Conservation (phyloP, 2,113 vertebrate genomes). For the Buteo buteo region DNA sequence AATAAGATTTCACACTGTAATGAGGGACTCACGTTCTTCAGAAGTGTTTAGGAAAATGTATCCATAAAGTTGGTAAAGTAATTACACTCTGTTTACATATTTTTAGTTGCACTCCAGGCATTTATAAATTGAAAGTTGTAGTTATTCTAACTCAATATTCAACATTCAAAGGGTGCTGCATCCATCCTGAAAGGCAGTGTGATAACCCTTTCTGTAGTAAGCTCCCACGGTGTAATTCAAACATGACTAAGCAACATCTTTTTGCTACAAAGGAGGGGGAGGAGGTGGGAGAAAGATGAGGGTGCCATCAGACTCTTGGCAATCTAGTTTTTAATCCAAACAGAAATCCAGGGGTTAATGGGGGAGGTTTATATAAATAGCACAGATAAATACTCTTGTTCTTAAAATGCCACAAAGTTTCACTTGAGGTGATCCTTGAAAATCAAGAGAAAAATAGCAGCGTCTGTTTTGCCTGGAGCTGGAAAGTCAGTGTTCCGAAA, state of each 20-base stretch:
- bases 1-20: neutral
- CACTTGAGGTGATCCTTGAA: conserved; percentile 61
- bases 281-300: neutral
- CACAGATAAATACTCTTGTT: conserved; percentile 35
- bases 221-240: neutral
- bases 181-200: neutral
- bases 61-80: neutral
- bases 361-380: conserved; percentile 30
- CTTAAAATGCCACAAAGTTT: conserved; percentile 62
- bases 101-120: neutral
- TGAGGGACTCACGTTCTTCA: neutral
- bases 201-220: neutral
- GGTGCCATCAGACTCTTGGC: neutral
- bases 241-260: conserved; percentile 10
- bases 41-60: neutral
- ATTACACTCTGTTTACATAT: neutral
- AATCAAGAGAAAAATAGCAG: conserved; percentile 57
- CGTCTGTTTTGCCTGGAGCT: conserved; percentile 51
- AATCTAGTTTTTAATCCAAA: neutral
- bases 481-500: conserved; percentile 64
- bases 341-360: conserved; percentile 29
- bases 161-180: neutral
- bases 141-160: neutral
- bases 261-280: neutral
- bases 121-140: neutral